Evolutionary conservation across 1,140 invertebrate species (phyloP), one percentile per base, ranked within the genome.

Genomic region (Andricus grossulariae): DNA sequence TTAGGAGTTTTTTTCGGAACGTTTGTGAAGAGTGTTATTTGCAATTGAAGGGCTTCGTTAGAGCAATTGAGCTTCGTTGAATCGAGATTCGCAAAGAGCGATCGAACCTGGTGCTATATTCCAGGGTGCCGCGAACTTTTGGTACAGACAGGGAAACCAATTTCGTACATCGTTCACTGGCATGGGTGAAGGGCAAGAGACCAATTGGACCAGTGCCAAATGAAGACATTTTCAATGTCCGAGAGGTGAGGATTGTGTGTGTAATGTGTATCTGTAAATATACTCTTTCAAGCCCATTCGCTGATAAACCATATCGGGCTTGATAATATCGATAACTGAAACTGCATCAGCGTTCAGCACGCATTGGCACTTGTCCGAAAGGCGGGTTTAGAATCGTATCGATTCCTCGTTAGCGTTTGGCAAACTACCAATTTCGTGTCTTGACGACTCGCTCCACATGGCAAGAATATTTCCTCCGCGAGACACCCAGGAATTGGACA

Each of bases 181-280:
- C 87, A 88, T 88, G 82, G 86, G 82, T 88, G 89, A 91, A 90
- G 88, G 89, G 88, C 90, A 89, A 77, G 75, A 87, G 84, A 88
- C 89, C 90, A 90, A 90, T 90, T 91, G 90, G 89, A 84, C 21
- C 49, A 13, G 5, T n/a, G 87, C 90, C 89, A 90, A 89, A 89
- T 88, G 83, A 90, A 87, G 86, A 88, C 87, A 89, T 89, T 88
- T 87, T 89, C 88, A 90, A 89, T 89, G 86, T 88, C 84, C 86
- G 81, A 80, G 78, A 83, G 72, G 78, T 76, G 75, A 79, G 76
- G 71, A 80, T 77, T 72, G 60, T 6, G 60, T n/a, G 60, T 66
- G 32, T 39, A n/a, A 32, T 45, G 16, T 16, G n/a, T 39, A 13
- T 66, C 7, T 66, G 16, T 66, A 60, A 32, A 66, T 66, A 39